These are phyloP conservation scores for Tragelaphus buxtoni DNA, from an alignment of 2,113 vertebrate genomes.

Conservation along the genomic window DNA sequence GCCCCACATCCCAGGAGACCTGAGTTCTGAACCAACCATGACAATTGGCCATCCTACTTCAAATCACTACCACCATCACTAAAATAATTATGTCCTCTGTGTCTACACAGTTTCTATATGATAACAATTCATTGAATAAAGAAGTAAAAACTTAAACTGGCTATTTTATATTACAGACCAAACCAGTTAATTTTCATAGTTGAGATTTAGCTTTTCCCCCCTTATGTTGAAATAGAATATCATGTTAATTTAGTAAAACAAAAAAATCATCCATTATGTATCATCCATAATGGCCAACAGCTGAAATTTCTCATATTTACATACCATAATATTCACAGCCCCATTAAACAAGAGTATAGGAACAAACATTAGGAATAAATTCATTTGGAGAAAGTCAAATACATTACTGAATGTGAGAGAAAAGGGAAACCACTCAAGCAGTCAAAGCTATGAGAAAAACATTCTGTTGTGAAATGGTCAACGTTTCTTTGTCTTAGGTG, in stretches of 20 bases:
- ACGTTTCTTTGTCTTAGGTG: background rate
- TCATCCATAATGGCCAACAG: background rate
- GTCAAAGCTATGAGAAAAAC: background rate
- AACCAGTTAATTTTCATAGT: background rate
- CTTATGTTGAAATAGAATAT: background rate
- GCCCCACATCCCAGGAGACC: background rate
- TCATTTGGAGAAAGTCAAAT: background rate
- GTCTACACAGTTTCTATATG: background rate
- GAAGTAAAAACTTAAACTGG: background rate
- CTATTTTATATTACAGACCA: background rate
- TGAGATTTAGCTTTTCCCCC: background rate
- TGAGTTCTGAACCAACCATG: background rate
- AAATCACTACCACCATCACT: background rate
- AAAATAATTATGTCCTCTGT: background rate
- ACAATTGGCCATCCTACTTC: background rate
- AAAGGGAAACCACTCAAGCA: background rate
- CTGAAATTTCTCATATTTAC: conserved; percentile 1
- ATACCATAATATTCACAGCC: background rate
- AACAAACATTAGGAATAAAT: background rate
- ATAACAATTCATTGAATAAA: background rate
- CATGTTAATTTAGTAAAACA: background rate
- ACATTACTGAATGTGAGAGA: background rate
- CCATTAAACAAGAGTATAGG: background rate
- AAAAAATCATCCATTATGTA: background rate
- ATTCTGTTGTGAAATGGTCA: background rate